Conservation (phyloP, 2,797 vertebrate species). For the Pantherophis alleghaniensis region DNA sequence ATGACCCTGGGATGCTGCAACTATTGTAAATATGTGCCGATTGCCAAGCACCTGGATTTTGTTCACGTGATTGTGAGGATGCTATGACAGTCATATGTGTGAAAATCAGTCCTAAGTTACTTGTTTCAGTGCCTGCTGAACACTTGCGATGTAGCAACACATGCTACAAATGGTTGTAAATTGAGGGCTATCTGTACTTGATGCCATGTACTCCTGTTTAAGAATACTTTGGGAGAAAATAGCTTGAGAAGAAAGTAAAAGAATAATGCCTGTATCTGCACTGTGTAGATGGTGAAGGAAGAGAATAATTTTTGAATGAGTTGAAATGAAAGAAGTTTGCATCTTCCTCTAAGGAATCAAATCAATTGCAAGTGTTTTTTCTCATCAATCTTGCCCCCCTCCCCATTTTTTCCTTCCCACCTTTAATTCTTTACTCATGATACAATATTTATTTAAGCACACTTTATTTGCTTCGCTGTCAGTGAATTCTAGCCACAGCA, state of each 20-base stretch:
- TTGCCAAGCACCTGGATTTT: not conserved
- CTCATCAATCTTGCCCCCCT: not conserved
- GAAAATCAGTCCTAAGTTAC: not conserved
- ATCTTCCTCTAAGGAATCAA: not conserved
- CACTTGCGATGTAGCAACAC: not conserved
- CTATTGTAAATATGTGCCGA: not conserved
- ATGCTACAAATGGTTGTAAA: not conserved
- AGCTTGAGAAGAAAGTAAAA: not conserved
- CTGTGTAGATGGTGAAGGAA: not conserved
- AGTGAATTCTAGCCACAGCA: not conserved
- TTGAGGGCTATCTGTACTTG: not conserved
- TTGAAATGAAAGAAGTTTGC: not conserved
- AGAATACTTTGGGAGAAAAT: not conserved
- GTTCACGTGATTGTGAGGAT: not conserved
- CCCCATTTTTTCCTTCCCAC: too few species aligned
- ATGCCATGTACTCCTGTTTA: not conserved
- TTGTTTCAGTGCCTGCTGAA: not conserved
- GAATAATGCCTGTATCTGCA: not conserved
- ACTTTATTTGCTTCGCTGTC: conserved; percentile 5
- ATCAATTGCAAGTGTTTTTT: not conserved
- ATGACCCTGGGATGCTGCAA: not conserved
- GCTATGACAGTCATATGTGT: not conserved
- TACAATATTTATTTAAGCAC: conserved; percentile 16
- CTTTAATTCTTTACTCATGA: conserved; percentile 9
- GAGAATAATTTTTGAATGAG: not conserved